Base-by-base conservation (phyloP, 2,113 vertebrate genomes). In the Burhinus oedicnemus region DNA sequence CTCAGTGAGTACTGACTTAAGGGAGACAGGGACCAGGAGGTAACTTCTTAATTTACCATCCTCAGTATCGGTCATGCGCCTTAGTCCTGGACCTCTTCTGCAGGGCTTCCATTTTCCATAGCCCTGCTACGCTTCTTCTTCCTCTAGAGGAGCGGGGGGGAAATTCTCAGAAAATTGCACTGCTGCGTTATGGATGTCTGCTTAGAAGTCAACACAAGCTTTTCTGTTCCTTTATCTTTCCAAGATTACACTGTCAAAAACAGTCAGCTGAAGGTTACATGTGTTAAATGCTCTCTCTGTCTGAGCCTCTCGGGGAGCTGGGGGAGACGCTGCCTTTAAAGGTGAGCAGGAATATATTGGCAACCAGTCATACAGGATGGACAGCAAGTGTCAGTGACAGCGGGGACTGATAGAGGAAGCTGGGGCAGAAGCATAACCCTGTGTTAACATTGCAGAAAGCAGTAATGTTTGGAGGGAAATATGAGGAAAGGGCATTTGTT, bases 281-380 rank as follows among this genome's bases (percentile, higher is more conserved):
- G 17, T 60, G 58, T 51, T 91, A 78, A 84, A 87, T 29, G 32
- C 38, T 80, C 15, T 54, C 27, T 69, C 76, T 38, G 23, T 72
- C 42, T 87, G 47, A 4, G 30, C 52, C 40, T 66, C 66, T 26
- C 1, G 0, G 54, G 60, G 22, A 54, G 23, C 2, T 70, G 54
- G 15, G 54, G 77, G 23, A 64, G 34, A 74, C 3, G 4, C 21
- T 64, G 40, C 44, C 42, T 93, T 68, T 45, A 29, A 1, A 54
- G 72, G 25, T 54, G 36, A 92, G 40, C 19, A 57, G 58, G 27
- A 93, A 49, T 32, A 61, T 30, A 52, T 7, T 3, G 3, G n/a
- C 32, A 51, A 47, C 21, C 3, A 1, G 51, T 45, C 20, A 6
- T 9, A 38, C 1, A 25, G 54, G 58, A 77, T 57, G 0, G 0